These are phyloP conservation scores for Gerris buenoi DNA, from an alignment of 1,140 invertebrate species.

Conservation along the genomic window DNA sequence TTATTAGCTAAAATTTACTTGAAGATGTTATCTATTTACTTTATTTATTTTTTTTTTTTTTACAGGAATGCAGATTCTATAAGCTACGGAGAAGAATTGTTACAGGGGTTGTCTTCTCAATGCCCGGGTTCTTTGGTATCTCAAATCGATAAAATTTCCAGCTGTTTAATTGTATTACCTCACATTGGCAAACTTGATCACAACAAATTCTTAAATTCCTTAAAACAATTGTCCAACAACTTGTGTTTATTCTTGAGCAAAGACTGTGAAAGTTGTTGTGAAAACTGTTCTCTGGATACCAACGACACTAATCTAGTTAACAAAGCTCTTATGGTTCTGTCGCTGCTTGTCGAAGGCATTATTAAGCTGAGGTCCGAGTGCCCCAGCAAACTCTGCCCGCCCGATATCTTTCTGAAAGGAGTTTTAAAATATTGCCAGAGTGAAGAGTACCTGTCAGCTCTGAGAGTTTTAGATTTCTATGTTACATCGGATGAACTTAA, in stretches of 20 bases:
- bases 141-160: neutral
- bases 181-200: neutral
- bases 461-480: slow-evolving; percentile 15
- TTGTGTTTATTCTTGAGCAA: neutral
- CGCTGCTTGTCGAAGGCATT: slow-evolving; percentile 4
- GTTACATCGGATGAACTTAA: slow-evolving; percentile 10
- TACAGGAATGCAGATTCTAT: no score
- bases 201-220: neutral
- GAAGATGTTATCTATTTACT: no score
- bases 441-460: slow-evolving; percentile 1
- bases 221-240: neutral
- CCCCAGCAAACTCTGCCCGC: neutral
- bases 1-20: no score
- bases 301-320: neutral
- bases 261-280: neutral
- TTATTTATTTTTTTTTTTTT: no score
- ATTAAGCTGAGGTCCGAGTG: slow-evolving; percentile 11
- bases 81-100: no score
- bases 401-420: slow-evolving; percentile 6
- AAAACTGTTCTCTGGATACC: neutral
- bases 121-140: neutral
- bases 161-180: slow-evolving; percentile 9
- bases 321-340: neutral
- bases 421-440: neutral
- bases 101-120: no score